Base-by-base conservation (phyloP, 1,140 invertebrate species). In the Drosophila nannoptera region DNA sequence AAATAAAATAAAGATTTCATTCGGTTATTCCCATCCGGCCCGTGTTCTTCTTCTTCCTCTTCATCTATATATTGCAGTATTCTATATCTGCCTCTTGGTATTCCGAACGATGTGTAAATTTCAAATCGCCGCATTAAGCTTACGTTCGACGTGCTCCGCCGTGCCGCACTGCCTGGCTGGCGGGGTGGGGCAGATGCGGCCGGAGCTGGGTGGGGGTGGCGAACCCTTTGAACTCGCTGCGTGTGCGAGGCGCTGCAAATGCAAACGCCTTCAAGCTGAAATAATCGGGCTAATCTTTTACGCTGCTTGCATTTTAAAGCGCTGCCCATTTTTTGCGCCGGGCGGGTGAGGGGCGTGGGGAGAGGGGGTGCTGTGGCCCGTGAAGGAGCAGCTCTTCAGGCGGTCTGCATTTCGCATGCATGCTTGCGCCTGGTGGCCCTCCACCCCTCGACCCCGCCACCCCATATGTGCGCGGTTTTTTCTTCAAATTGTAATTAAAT, bases 281-380 rank as follows among this genome's bases (percentile, higher is more conserved):
- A 64, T 73, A 83, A 87, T 83, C 76, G 77, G 55, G 84, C 84
- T 84, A 87, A 87, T 87, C 84, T 87, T 87, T 87, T 87, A 87
- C 84, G 84, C 84, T 73, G 77, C 77, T 72, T 87, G 84, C 84
- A 87, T 87, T 84, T 73, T 66, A 69, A 87, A 87, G 76, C 61
- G 59, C 73, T 56, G 56, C 54, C n/a, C 8, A 35, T 42, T 58
- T 58, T n/a, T n/a, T n/a, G n/a, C n/a, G n/a, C n/a, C n/a, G 14
- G 33, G 4, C 2, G 6, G 9, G 38, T 2, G 14, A 11, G 11
- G 38, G n/a, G 4, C 4, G n/a, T 4, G n/a, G 12, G 14, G 12
- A 9, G 12, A 42, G n/a, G 56, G 36, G n/a, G n/a, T n/a, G 22
- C 22, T 22, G 22, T 22, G 22, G 22, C 1, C 22, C 22, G 22